These are phyloP conservation scores for Simalia tracyae DNA, from an alignment of 2,797 vertebrate species.

Conservation along the genomic window DNA sequence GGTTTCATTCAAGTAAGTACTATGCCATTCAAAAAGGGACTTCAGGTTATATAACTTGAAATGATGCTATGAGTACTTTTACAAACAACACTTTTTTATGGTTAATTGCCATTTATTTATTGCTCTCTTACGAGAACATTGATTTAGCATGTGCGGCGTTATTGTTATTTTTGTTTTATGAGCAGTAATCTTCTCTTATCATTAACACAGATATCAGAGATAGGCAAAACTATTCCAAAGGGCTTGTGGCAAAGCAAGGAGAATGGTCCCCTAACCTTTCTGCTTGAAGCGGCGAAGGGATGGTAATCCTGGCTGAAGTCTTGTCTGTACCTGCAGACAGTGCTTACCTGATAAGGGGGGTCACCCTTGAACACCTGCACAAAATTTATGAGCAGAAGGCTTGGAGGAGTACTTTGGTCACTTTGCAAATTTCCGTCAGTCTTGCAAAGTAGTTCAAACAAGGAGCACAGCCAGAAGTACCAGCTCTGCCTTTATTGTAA, in stretches of 20 bases:
- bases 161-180: neutral
- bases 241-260: neutral
- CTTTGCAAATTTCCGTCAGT: neutral
- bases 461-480: neutral
- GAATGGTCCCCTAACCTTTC: neutral
- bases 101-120: neutral
- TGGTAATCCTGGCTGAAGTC: neutral
- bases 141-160: neutral
- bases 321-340: neutral
- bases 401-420: neutral
- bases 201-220: neutral
- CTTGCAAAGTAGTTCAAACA: neutral
- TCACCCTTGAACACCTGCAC: neutral
- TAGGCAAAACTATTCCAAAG: neutral
- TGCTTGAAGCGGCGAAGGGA: neutral
- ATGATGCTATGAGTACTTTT: constrained; percentile 5
- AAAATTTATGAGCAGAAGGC: neutral
- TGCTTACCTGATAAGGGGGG: neutral
- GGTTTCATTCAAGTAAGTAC: constrained; percentile 11
- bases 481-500: neutral
- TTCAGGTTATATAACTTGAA: neutral
- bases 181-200: constrained; percentile 7
- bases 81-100: neutral
- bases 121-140: neutral
- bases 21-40: neutral